Base-by-base conservation (phyloP, 2,797 vertebrate genomes). In the Anguilla pacifica region DNA sequence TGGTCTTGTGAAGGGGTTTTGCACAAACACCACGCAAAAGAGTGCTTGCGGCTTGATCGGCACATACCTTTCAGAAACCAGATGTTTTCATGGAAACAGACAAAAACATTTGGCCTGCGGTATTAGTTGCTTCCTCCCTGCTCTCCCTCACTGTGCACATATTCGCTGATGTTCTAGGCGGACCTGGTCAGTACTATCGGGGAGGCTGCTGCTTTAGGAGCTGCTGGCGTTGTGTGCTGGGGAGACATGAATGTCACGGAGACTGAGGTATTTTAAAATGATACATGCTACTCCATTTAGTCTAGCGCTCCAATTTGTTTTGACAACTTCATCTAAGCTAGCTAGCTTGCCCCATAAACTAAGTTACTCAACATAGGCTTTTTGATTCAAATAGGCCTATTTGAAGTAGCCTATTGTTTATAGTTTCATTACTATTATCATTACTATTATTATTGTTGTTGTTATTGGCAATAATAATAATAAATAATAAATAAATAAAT, bases 181-280 rank as follows among this genome's bases (percentile, higher is more conserved):
- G 97, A 97, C 85, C 94, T 97, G 84, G 95, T 97, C 85, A 93
- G 93, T 91, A 97, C 97, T 74, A 91, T 97, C 0, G 97, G 97
- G 87, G 97, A 98, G 92, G 96, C 95, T 59, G 92, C 96, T 57
- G 95, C 97, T 35, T 94, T 97, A 1, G 97, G 97, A 3, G 95
- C 89, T 3, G 95, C 97, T 53, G 97, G 97, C 70, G 90, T 96
- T 1, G 57, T 97, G 85, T 94, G 96, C 31, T 98, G 97, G 97
- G 97, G 97, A 87, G 94, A 92, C 90, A 94, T 95, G 94, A 88
- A 93, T 2, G 88, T 95, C 82, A 89, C 91, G 0, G 89, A 92
- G 0, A 88, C 88, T 31, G 91, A 94, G 94, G 93, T 95, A 88
- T 28, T 70, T 70, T 10, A 70, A 70, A 53, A 43, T 13, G 43